Evolutionary conservation across 2,797 vertebrate genomes (phyloP).

Genomic region (Psittacula derbiana): DNA sequence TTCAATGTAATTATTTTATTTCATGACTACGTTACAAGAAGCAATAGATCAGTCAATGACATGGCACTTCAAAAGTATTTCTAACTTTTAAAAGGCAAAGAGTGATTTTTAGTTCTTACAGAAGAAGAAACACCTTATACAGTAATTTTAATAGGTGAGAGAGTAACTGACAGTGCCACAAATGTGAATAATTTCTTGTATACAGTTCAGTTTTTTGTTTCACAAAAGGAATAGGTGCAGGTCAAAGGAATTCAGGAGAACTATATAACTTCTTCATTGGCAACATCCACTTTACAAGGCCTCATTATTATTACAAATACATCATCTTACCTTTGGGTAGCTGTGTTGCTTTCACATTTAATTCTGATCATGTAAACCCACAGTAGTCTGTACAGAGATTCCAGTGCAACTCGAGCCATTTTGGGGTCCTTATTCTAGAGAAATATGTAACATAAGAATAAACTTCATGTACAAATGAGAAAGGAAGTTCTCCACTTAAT

Average conservation of each 20-base stretch:
- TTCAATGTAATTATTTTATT: not conserved
- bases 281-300: not conserved
- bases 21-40: not conserved
- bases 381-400: constrained; percentile 95
- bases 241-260: not conserved
- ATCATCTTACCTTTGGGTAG: constrained; percentile 90
- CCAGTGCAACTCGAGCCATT: constrained; percentile 97
- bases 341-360: constrained; percentile 99
- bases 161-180: not conserved
- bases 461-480: not conserved
- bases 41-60: not conserved
- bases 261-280: not conserved
- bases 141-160: not conserved
- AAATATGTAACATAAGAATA: not conserved
- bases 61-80: not conserved
- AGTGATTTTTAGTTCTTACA: not conserved
- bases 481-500: not conserved
- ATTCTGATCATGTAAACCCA: constrained; percentile 99
- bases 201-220: not conserved
- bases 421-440: constrained; percentile 96
- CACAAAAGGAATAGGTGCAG: not conserved
- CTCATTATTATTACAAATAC: not conserved
- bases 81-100: not conserved
- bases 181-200: not conserved
- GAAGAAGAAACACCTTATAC: not conserved